Base-by-base conservation (phyloP, 2,113 vertebrate genomes). In the Xenopus laevis region DNA sequence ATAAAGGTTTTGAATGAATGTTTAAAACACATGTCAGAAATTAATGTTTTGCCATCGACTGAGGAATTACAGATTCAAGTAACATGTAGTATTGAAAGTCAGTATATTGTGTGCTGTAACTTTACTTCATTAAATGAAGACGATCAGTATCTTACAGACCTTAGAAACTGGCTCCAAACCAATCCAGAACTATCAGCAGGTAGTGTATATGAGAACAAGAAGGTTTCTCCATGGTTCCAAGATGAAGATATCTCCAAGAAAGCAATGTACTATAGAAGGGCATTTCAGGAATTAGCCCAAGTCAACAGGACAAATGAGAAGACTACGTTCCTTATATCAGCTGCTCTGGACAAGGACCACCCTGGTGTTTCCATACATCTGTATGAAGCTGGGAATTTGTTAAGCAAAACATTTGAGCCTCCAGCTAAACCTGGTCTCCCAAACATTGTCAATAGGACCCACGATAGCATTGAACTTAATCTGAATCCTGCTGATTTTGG, bases 61-160 rank as follows among this genome's bases (percentile, higher is more conserved):
- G 30, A 10, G 0, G 44, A 11, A 59, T 47, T 17, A 68, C 78
- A 13, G 30, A 79, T 33, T 33, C 30, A 33, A 33, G 30, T 33
- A 33, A 33, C 3, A 6, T 33, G 3, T 33, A 33, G 30, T 27
- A n/a, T 20, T 2, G 4, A 13, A 3, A 60, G 44, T 40, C 47
- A 74, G 7, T 71, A 71, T 68, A 17, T 81, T 1, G 23, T 82
- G n/a, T 71, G 23, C 12, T 79, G 79, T 16, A 68, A 62, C 1
- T 71, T 84, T 40, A 81, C 79, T 3, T 79, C 70, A 9, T 33
- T 84, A 7, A 11, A 65, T 1, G 4, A 68, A 2, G 65, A 78
- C 27, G 79, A 81, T 15, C 47, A n/a, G 0, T 77, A 78, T 33
- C 47, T 83, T 27, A 52, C n/a, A 21, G 45, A 76, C n/a, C 60